Conservation (phyloP, 1,140 invertebrate species). For the Drepana arcuata region DNA sequence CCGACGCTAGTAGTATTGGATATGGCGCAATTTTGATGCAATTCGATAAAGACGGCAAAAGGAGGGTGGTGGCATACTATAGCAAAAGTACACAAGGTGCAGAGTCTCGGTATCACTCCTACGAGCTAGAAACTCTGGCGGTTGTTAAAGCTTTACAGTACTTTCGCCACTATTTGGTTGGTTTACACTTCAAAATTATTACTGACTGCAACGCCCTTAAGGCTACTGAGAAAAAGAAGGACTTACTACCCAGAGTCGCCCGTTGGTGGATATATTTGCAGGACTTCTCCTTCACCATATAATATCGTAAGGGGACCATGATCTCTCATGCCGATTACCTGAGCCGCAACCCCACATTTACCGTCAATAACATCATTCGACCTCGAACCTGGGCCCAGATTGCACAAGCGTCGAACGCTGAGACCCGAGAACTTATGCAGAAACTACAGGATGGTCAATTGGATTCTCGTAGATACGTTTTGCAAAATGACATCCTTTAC, state of each 20-base stretch:
- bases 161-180: not conserved
- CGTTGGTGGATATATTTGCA: constrained; percentile 41
- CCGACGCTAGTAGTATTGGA: constrained; percentile 14
- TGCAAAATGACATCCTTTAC: constrained; percentile 3
- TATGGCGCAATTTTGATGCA: constrained; percentile 17
- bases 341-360: constrained; percentile 24
- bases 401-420: constrained; percentile 6
- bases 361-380: not conserved
- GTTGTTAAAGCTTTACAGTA: not conserved
- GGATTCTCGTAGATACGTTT: constrained; percentile 3
- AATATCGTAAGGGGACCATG: constrained; percentile 29
- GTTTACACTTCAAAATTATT: constrained; percentile 33
- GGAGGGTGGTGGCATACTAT: constrained; percentile 29
- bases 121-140: constrained; percentile 6
- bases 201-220: constrained; percentile 48
- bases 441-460: constrained; percentile 3
- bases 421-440: constrained; percentile 1
- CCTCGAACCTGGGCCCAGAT: constrained; percentile 9
- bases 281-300: constrained; percentile 34
- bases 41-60: constrained; percentile 1
- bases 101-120: constrained; percentile 1
- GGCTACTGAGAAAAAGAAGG: constrained; percentile 28
- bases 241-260: constrained; percentile 25
- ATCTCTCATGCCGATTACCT: constrained; percentile 32
- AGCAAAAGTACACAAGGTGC: constrained; percentile 19